phyloP scores from a whole-genome alignment of 2,797 vertebrate species.

The Corythornis leucogaster region DNA sequence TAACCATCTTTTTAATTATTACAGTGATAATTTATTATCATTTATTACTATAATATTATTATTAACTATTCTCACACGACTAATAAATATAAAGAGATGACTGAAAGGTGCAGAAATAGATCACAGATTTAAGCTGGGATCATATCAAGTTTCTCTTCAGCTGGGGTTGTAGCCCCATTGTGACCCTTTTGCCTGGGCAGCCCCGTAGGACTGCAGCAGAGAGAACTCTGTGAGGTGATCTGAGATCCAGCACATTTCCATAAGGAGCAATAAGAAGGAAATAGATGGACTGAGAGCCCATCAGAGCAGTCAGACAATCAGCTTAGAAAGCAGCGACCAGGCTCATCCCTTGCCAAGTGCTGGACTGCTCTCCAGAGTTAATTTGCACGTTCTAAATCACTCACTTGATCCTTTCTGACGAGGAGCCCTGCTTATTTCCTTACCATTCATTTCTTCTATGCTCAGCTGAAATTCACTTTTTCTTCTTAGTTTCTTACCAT shows the following conservation, averaged over 20 bases:
- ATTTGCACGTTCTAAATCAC: constrained; percentile 35
- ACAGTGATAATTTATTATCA: no score
- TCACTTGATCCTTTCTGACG: background rate
- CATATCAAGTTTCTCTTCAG: background rate
- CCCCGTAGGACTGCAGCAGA: background rate
- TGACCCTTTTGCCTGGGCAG: background rate
- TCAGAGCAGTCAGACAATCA: background rate
- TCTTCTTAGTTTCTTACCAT: background rate
- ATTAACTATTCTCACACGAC: background rate
- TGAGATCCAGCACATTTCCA: background rate
- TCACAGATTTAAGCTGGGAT: background rate
- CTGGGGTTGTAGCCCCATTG: background rate
- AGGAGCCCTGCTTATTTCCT: constrained; percentile 9
- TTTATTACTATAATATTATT: no score
- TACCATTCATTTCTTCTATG: constrained; percentile 26
- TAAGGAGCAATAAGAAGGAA: no score
- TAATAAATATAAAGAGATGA: background rate
- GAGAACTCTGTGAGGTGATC: background rate
- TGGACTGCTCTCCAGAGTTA: constrained; percentile 1
- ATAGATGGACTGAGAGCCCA: background rate
- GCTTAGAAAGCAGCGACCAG: background rate
- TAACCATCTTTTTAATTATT: background rate
- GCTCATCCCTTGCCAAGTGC: background rate
- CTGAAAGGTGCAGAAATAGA: background rate
- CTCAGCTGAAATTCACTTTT: constrained; percentile 23